Conservation (phyloP, 2,888 invertebrate species). For the Eupeodes latifasciatus region DNA sequence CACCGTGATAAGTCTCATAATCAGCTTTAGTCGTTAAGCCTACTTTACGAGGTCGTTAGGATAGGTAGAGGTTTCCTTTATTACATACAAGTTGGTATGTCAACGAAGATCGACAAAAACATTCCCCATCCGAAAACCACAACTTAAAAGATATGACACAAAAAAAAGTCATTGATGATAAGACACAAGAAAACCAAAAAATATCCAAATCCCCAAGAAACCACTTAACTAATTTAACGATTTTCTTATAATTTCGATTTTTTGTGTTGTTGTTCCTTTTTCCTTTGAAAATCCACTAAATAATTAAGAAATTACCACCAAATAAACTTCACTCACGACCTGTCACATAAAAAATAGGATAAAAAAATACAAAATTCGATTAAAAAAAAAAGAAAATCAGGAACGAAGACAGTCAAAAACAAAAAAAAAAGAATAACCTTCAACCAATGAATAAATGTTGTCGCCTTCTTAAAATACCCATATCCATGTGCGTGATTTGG, state of each 20-base stretch:
- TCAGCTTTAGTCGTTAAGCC: constrained; percentile 25
- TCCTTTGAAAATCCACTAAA: constrained; percentile 34
- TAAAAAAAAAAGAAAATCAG: background rate
- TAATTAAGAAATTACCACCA: constrained; percentile 75
- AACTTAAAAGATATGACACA: constrained; percentile 37
- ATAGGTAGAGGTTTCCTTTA: background rate
- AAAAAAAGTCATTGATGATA: constrained; percentile 29
- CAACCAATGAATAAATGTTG: constrained; percentile 66
- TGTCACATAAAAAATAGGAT: constrained; percentile 67
- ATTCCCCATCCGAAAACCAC: constrained; percentile 18
- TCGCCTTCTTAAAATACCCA: constrained; percentile 68
- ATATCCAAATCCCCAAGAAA: constrained; percentile 1
- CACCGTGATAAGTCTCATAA: constrained; percentile 22
- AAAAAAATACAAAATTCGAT: constrained; percentile 5
- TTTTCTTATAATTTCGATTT: constrained; percentile 37
- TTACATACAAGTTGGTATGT: background rate
- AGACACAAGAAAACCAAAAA: background rate
- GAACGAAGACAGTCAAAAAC: too few relatives aligned
- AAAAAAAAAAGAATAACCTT: constrained; percentile 3
- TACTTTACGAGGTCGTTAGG: constrained; percentile 25
- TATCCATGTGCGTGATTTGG: constrained; percentile 75
- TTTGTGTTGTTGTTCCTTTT: background rate
- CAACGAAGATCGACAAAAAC: background rate
- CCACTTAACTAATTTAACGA: constrained; percentile 58
- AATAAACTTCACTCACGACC: constrained; percentile 71